These are phyloP conservation scores for Microtus richardsoni DNA, from an alignment of 2,113 vertebrate genomes.

Conservation along the genomic window DNA sequence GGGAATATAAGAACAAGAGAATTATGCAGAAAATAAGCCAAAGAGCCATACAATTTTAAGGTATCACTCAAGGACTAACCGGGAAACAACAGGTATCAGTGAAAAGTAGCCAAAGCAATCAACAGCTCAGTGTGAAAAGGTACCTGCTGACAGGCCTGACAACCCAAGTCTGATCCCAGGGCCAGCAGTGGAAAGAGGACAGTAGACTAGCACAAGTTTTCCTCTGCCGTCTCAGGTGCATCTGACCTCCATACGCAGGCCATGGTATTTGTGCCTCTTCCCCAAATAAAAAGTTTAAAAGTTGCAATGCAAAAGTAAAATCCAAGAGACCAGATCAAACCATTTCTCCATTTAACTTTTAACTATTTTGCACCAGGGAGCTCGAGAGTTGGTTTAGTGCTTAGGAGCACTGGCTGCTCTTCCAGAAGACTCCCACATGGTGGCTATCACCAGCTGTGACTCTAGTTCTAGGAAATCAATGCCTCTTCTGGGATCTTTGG, in stretches of 20 bases:
- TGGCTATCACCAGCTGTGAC: neutral
- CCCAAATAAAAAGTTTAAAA: slow-evolving; percentile 4
- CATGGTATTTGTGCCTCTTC: neutral
- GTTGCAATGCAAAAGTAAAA: neutral
- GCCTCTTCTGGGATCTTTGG: neutral
- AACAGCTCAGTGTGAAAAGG: neutral
- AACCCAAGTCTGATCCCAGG: neutral
- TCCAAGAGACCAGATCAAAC: neutral
- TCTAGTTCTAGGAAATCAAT: neutral
- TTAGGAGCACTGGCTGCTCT: neutral
- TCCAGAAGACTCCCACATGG: neutral
- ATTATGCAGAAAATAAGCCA: slow-evolving; percentile 32
- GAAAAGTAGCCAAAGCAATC: neutral
- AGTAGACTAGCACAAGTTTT: neutral
- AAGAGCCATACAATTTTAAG: neutral
- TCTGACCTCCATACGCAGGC: neutral
- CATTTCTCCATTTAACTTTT: slow-evolving; percentile 12
- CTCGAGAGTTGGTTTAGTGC: neutral
- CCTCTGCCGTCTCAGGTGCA: neutral
- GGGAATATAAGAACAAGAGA: neutral
- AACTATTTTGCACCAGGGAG: neutral
- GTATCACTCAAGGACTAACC: neutral
- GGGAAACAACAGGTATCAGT: neutral
- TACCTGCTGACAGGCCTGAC: neutral
- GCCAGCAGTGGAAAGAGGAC: neutral